A percentile compares a stretch with the other conserved stretches of the same genome.
Conservation (phyloP, 2,888 invertebrate species). For the Glyphotaelius pellucidus region DNA sequence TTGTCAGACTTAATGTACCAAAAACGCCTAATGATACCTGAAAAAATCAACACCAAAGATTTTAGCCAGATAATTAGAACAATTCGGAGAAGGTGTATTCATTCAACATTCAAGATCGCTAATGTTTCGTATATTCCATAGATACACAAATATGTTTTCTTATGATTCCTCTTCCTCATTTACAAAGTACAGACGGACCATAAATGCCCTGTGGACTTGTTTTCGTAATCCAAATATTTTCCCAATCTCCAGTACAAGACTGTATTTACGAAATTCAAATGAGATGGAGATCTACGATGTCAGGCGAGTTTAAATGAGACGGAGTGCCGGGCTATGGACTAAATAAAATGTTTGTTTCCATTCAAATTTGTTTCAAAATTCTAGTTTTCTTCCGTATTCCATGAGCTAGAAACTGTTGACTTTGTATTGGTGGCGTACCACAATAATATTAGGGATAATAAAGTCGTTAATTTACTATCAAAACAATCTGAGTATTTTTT, state of each 20-base stretch:
- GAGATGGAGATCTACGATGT: too few species aligned
- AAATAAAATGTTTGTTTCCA: too few species aligned
- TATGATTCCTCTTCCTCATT: background rate
- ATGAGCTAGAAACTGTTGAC: too few species aligned
- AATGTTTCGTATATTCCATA: background rate
- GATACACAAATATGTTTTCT: background rate
- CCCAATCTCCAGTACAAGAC: too few species aligned
- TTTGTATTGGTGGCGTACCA: background rate
- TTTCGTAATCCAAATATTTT: too few species aligned
- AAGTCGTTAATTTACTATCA: background rate
- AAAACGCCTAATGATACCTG: constrained; percentile 32
- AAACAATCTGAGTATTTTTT: too few species aligned
- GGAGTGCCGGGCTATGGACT: too few species aligned
- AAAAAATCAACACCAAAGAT: constrained; percentile 4
- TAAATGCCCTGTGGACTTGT: too few species aligned
- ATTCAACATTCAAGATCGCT: background rate
- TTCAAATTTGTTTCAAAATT: too few species aligned
- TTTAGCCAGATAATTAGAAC: background rate
- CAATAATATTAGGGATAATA: background rate
- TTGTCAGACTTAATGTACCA: constrained; percentile 5
- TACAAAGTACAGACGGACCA: background rate
- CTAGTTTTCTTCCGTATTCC: too few species aligned
- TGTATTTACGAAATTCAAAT: too few species aligned
- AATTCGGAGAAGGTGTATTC: background rate
- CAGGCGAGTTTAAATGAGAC: too few species aligned